Conservation (phyloP, 2,888 invertebrate genomes). For the Philonicus albiceps region DNA sequence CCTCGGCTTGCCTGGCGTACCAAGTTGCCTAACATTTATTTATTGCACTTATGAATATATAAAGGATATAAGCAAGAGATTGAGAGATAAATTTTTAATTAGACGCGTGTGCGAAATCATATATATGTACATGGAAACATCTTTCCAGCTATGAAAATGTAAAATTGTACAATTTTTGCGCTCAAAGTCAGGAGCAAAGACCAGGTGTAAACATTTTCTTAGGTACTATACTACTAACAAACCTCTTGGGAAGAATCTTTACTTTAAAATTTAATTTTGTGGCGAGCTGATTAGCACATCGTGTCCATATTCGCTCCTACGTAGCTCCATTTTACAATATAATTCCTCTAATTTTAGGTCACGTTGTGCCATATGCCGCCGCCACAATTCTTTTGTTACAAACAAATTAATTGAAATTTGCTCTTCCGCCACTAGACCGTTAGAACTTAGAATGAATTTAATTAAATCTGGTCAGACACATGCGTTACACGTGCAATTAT, state of each 20-base stretch:
- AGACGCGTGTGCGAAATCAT: background rate
- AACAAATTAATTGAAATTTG: slow-evolving; percentile 24
- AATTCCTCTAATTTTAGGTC: slow-evolving; percentile 10
- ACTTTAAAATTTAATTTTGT: background rate
- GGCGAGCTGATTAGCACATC: background rate
- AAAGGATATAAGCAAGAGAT: slow-evolving; percentile 5
- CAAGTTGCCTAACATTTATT: background rate
- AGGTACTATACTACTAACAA: background rate
- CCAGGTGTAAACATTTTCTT: background rate
- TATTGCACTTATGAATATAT: slow-evolving; percentile 29
- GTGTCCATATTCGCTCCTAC: background rate
- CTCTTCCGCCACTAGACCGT: background rate
- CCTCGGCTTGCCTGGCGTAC: background rate
- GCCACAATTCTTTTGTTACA: background rate
- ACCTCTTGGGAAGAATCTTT: background rate
- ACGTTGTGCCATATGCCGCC: background rate
- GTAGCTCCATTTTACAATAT: background rate
- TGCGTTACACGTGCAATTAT: background rate
- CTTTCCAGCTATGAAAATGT: background rate
- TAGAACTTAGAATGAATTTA: slow-evolving; percentile 24
- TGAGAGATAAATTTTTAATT: slow-evolving; percentile 36
- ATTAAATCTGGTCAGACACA: slow-evolving; percentile 30
- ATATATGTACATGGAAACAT: background rate
- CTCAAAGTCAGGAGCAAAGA: background rate
- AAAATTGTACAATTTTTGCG: background rate